phyloP scores from a whole-genome alignment of 53 echinoderm and acorn worm genomes.

The Apostichopus leukothele region DNA sequence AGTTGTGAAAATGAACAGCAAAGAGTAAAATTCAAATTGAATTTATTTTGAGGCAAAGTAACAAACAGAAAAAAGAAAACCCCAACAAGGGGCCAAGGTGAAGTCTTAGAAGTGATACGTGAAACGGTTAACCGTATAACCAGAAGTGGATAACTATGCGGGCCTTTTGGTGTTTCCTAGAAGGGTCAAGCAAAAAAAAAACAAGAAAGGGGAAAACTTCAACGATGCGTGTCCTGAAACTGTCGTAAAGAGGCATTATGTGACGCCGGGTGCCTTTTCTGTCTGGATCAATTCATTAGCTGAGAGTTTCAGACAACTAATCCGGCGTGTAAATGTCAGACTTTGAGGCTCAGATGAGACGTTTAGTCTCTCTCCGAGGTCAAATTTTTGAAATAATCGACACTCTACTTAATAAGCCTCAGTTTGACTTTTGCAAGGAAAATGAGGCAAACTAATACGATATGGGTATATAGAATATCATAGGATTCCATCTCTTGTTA shows the following conservation, averaged over 20 bases:
- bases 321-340: conserved; percentile 23
- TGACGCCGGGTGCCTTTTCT: conserved; percentile 5
- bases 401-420: neutral
- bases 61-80: no score
- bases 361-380: conserved; percentile 10
- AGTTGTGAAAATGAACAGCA: no score
- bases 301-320: neutral
- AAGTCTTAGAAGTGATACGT: neutral
- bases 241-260: conserved; percentile 2
- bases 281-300: conserved; percentile 41
- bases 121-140: neutral
- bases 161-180: neutral
- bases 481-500: no score
- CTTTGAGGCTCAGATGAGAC: conserved; percentile 12
- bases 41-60: no score
- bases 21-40: no score
- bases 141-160: neutral
- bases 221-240: neutral
- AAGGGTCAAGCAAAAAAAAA: neutral
- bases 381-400: conserved; percentile 17
- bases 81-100: no score
- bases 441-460: neutral
- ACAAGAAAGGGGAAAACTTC: neutral
- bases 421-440: neutral
- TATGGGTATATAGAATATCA: no score